Percentiles rank a stretch among this genome's conserved stretches.
These are phyloP conservation scores for Rhyacophila brunnea DNA, from an alignment of 1,140 invertebrate genomes.

Conservation along the genomic window DNA sequence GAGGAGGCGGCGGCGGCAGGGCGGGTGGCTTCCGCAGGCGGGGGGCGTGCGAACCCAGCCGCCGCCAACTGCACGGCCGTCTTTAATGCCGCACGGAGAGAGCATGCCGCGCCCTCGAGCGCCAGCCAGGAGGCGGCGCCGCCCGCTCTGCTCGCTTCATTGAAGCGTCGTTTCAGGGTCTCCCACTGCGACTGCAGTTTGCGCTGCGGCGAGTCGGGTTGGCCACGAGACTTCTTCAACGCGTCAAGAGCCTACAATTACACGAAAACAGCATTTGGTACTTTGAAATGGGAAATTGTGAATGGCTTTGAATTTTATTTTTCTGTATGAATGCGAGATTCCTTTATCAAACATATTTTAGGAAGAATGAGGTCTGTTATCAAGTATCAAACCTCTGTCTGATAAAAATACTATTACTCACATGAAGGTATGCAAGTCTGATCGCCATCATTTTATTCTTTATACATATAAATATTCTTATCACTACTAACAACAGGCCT, in stretches of 20 bases:
- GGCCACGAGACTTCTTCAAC: conserved; percentile 58
- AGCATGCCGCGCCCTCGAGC: conserved; percentile 16
- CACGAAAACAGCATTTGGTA: too few species aligned
- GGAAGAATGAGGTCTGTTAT: too few species aligned
- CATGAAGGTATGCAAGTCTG: too few species aligned
- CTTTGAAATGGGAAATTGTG: too few species aligned
- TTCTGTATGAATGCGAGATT: too few species aligned
- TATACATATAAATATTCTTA: too few species aligned
- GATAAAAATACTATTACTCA: too few species aligned
- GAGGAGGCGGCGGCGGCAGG: conserved; percentile 10
- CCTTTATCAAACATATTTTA: too few species aligned
- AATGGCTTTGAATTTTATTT: too few species aligned
- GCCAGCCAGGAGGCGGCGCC: conserved; percentile 57
- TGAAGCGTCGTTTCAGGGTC: conserved; percentile 58
- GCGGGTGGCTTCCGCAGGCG: conserved; percentile 4
- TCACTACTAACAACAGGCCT: too few species aligned
- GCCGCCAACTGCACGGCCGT: conserved; percentile 27
- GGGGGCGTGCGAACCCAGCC: conserved; percentile 19
- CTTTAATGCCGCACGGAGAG: conserved; percentile 19
- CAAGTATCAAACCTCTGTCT: too few species aligned
- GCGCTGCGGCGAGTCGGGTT: conserved; percentile 58
- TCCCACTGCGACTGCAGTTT: conserved; percentile 62
- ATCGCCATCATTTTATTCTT: too few species aligned
- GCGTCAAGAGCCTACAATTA: conserved; percentile 47
- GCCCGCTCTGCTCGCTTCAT: conserved; percentile 56